Conservation (phyloP, 2,888 invertebrate species). For the Cetonia aurata region DNA sequence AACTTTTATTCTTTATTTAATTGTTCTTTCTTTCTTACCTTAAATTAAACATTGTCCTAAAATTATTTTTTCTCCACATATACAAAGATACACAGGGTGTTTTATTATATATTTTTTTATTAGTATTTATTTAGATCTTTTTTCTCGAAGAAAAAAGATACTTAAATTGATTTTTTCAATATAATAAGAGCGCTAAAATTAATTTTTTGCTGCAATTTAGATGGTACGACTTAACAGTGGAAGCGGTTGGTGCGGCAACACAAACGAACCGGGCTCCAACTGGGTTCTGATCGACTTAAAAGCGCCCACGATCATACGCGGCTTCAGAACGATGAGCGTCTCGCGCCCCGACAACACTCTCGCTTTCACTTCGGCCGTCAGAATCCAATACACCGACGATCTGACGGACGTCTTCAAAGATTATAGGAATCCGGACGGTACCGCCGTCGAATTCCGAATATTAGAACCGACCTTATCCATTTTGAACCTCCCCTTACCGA, state of each 20-base stretch:
- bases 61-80: too few species aligned
- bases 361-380: slow-evolving; percentile 91
- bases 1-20: too few species aligned
- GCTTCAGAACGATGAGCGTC: slow-evolving; percentile 92
- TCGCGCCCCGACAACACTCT: slow-evolving; percentile 84
- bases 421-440: slow-evolving; percentile 92
- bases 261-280: slow-evolving; percentile 87
- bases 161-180: too few species aligned
- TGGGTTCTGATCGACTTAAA: slow-evolving; percentile 90
- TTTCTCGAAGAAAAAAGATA: too few species aligned
- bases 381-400: slow-evolving; percentile 90
- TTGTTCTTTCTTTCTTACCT: too few species aligned
- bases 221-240: slow-evolving; percentile 87
- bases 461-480: slow-evolving; percentile 92
- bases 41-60: too few species aligned
- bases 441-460: slow-evolving; percentile 92
- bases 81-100: too few species aligned
- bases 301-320: slow-evolving; percentile 89
- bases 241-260: slow-evolving; percentile 92
- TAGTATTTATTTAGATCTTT: too few species aligned
- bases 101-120: too few species aligned
- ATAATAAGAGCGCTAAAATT: too few species aligned
- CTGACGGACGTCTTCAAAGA: slow-evolving; percentile 91
- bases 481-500: slow-evolving; percentile 88
- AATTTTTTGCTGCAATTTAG: slow-evolving; percentile 63